A percentile compares a stretch with the other conserved stretches of the same genome.
Conservation (phyloP, 2,888 invertebrate species). For the Serrognathus titanus region DNA sequence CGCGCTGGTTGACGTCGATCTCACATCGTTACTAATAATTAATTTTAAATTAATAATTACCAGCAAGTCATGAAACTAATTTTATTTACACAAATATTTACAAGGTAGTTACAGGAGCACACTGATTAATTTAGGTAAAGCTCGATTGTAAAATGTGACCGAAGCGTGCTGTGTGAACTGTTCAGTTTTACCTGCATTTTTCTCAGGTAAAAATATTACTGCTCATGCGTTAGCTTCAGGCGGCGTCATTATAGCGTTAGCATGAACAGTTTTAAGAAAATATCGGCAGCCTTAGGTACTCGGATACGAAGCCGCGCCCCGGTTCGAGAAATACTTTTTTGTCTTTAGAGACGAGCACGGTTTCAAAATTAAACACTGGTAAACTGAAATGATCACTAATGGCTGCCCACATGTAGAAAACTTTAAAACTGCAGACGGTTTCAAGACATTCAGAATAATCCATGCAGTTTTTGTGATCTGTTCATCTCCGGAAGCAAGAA, state of each 20-base stretch:
- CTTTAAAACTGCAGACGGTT: conserved; percentile 69
- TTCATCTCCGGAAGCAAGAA: conserved; percentile 73
- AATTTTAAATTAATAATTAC: no score
- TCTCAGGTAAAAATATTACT: neutral
- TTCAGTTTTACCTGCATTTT: no score
- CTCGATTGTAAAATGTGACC: no score
- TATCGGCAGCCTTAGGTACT: conserved; percentile 5
- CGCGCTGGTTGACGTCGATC: no score
- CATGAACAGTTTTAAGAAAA: conserved; percentile 11
- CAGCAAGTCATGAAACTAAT: no score
- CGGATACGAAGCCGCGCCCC: conserved; percentile 13
- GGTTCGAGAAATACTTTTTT: neutral
- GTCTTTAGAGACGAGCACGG: conserved; percentile 6
- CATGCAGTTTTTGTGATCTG: conserved; percentile 85
- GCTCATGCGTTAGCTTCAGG: neutral
- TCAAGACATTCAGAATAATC: conserved; percentile 59
- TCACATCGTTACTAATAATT: no score
- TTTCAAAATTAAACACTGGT: conserved; percentile 4
- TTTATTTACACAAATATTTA: no score
- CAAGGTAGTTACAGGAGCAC: no score
- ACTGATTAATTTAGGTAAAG: no score
- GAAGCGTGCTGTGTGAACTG: no score
- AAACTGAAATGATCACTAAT: conserved; percentile 13
- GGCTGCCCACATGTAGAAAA: conserved; percentile 74
- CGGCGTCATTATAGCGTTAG: neutral